Evolutionary conservation across 2,888 invertebrate species (phyloP), one percentile per base, ranked within the genome.

Genomic region (Trachelus tabidus): DNA sequence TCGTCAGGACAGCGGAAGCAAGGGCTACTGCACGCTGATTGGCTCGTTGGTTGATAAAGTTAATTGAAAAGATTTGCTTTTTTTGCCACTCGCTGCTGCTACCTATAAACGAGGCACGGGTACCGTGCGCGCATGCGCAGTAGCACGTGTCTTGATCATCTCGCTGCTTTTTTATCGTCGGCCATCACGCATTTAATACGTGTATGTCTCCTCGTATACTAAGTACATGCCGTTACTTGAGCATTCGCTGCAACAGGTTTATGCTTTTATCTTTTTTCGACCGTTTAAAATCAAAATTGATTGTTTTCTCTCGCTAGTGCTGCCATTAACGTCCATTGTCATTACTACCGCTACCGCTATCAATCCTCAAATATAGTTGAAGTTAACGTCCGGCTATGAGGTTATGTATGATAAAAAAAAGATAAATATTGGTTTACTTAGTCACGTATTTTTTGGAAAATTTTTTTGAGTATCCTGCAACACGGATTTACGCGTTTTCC

Each of bases 1-100:
- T 84, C 83, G 82, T 79, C 83, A 84, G 88, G 85, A 84, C 83
- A 87, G 88, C 88, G 88, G 88, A 88, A 88, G 86, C 85, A 86
- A 85, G 88, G 89, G 90, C 90, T 56, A 56, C 56, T 89, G 87
- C 90, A 90, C 90, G 89, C 90, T 91, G 91, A 90, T 90, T 91
- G 90, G 90, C 90, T 91, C 91, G 90, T 90, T 91, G 91, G 90
- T 91, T 91, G 86, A 86, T 89, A 23, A 56, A 56, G 23, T 56
- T 56, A 87, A 85, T 86, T 89, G 88, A 87, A 89, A 88, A 89
- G 88, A 88, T 89, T 90, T 87, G 91, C 91, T 91, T 91, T 87
- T 3, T 87, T 86, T 84, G 12, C 34, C 86, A 88, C 89, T 87
- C 84, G 86, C 83, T 23, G 23, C 23, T 23, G 56, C 23, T 56